Evolutionary conservation across 2,888 invertebrate genomes (phyloP), one percentile per base, ranked within the genome.

Genomic region (Lysandra bellargus): DNA sequence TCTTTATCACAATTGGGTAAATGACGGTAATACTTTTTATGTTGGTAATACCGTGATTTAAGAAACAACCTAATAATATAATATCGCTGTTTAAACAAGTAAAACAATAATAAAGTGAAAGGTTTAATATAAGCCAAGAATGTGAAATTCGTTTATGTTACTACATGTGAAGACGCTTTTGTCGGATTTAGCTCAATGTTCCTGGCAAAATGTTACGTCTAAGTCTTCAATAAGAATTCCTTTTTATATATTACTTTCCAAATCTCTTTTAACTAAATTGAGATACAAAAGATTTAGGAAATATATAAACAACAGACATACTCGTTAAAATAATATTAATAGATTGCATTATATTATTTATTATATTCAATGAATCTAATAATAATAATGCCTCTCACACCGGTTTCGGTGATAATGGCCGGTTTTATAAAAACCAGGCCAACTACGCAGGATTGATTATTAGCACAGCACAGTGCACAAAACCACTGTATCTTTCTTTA

Each of bases 111-210:
- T 30, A 53, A 14, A 49, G 73, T 37, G 30, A 40, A 69, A 72
- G 69, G 30, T 57, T 57, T 40, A 40, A 78, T 53, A 73, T 76
- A 14, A 57, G 76, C 57, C 17, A 76, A 17, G 57, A 57, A 76
- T 76, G 76, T 76, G 57, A 76, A 74, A 61, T 30, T 60, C 57
- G 73, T 79, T 79, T 74, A 74, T 79, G 74, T 74, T 60, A 37
- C 44, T 74, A 74, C 78, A 73, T 73, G 40, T 60, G 60, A 57
- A 78, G 78, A 44, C 60, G 79, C 79, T 74, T 74, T 79, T 60
- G 57, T 74, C 60, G 79, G 79, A 79, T 79, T 74, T 44, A 60
- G 57, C 74, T 74, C 79, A 74, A 79, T 79, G 61, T 79, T 79
- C 79, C 74, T 60, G 74, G 33, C 33, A 75, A 53, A 75, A 49